Evolutionary conservation across 2,797 vertebrate genomes (phyloP).

Genomic region (Sebastes trivittatus): DNA sequence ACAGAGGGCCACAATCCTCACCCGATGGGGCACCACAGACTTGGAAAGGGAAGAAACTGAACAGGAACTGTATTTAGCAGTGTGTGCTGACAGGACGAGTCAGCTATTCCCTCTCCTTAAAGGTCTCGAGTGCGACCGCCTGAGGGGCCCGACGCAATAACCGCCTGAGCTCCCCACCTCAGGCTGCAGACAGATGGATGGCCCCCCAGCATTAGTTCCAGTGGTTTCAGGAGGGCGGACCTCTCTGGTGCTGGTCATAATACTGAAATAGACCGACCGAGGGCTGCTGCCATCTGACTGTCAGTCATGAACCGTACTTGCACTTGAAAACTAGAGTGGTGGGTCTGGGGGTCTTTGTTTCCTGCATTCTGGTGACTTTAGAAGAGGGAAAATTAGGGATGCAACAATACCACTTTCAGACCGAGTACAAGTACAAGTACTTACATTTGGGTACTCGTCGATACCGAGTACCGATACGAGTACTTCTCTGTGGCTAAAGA

Average conservation of each 20-base stretch:
- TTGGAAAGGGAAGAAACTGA: conserved; percentile 26
- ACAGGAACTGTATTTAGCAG: conserved; percentile 60
- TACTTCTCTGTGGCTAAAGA: no score
- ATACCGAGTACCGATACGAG: no score
- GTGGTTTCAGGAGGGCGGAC: conserved; percentile 60
- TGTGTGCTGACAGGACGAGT: conserved; percentile 67
- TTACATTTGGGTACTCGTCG: no score
- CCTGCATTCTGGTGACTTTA: no score
- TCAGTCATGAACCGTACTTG: neutral
- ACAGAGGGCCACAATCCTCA: conserved; percentile 29
- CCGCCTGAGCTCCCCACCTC: conserved; percentile 51
- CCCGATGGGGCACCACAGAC: neutral
- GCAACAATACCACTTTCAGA: no score
- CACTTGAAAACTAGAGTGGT: no score
- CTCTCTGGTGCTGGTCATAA: conserved; percentile 25
- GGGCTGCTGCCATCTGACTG: neutral
- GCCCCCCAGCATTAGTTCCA: conserved; percentile 74
- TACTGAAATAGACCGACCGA: conserved; percentile 5
- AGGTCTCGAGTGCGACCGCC: conserved; percentile 56
- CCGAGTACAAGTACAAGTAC: no score
- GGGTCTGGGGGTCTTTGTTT: neutral
- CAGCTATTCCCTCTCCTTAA: conserved; percentile 57
- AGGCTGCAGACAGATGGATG: conserved; percentile 79
- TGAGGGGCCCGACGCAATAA: conserved; percentile 52
- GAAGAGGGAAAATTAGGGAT: no score